Evolutionary conservation across 2,797 vertebrate genomes (phyloP).

Genomic region (Myoxocephalus aenaeus): DNA sequence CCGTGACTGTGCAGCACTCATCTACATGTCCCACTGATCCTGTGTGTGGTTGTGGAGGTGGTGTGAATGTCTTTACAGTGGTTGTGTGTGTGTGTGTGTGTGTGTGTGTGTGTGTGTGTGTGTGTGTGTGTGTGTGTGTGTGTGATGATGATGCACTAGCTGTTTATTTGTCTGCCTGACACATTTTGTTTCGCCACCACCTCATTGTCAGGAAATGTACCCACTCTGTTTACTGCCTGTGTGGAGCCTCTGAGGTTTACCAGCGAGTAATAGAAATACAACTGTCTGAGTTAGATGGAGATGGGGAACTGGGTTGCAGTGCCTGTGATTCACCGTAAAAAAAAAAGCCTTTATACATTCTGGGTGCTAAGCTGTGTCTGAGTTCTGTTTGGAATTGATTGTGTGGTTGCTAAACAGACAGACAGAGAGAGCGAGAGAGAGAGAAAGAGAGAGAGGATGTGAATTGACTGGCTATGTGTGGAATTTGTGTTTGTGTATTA

Average conservation of each 20-base stretch:
- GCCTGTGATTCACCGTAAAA: slow-evolving; percentile 71
- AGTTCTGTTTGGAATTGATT: slow-evolving; percentile 82
- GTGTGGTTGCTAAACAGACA: slow-evolving; percentile 78
- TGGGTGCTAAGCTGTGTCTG: slow-evolving; percentile 74
- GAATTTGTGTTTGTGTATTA: slow-evolving; percentile 73
- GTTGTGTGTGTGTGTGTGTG: slow-evolving; percentile 18
- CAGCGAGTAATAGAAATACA: slow-evolving; percentile 75
- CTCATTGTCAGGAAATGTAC: slow-evolving; percentile 76
- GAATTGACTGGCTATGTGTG: slow-evolving; percentile 73
- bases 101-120: slow-evolving; percentile 42
- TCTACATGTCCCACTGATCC: slow-evolving; percentile 60
- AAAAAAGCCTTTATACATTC: slow-evolving; percentile 68
- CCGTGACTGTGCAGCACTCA: slow-evolving; percentile 65
- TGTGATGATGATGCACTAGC: slow-evolving; percentile 20
- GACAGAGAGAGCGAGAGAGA: slow-evolving; percentile 61
- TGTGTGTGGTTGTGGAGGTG: slow-evolving; percentile 54
- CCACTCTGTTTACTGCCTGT: slow-evolving; percentile 71
- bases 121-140: slow-evolving; percentile 44
- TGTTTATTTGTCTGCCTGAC: slow-evolving; percentile 73
- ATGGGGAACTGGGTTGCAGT: slow-evolving; percentile 63
- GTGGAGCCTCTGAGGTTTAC: slow-evolving; percentile 70
- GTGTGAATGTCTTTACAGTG: slow-evolving; percentile 50
- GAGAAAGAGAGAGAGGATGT: slow-evolving; percentile 31
- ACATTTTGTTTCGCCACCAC: slow-evolving; percentile 70
- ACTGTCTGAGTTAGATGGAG: slow-evolving; percentile 75